Conservation (phyloP, 2,888 invertebrate species). For the Emmelina monodactyla region DNA sequence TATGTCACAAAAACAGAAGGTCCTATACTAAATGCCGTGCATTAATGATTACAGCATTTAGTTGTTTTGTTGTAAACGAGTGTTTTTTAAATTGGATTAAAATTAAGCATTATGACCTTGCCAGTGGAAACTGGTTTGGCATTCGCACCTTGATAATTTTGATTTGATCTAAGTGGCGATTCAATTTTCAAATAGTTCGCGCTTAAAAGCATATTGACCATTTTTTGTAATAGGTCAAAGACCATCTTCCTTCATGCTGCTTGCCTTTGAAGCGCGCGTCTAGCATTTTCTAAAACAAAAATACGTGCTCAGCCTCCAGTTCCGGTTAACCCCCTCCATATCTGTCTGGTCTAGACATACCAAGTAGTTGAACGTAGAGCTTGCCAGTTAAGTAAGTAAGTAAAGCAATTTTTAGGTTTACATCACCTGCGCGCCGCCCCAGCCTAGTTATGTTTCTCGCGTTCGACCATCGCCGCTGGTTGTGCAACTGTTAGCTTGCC, state of each 20-base stretch:
- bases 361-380: constrained; percentile 51
- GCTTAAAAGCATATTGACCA: no score
- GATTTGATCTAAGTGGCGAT: constrained; percentile 28
- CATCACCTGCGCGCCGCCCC: constrained; percentile 52
- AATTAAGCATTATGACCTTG: constrained; percentile 46
- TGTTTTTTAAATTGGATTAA: constrained; percentile 26
- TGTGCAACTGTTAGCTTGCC: constrained; percentile 56
- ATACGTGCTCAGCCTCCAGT: no score
- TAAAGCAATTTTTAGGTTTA: constrained; percentile 66
- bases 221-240: no score
- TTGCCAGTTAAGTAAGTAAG: constrained; percentile 57
- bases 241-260: no score
- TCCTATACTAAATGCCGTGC: no score
- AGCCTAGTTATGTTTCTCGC: constrained; percentile 66
- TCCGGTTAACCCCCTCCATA: constrained; percentile 52
- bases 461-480: constrained; percentile 57
- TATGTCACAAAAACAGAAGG: no score
- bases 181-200: no score
- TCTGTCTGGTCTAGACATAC: no score
- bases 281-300: no score
- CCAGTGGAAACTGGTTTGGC: constrained; percentile 46
- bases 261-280: no score
- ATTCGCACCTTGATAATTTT: constrained; percentile 40
- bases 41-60: no score
- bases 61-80: no score